Evolutionary conservation across 2,113 vertebrate genomes (phyloP), one percentile per base, ranked within the genome.

Genomic region (Amblyornis subalaris): DNA sequence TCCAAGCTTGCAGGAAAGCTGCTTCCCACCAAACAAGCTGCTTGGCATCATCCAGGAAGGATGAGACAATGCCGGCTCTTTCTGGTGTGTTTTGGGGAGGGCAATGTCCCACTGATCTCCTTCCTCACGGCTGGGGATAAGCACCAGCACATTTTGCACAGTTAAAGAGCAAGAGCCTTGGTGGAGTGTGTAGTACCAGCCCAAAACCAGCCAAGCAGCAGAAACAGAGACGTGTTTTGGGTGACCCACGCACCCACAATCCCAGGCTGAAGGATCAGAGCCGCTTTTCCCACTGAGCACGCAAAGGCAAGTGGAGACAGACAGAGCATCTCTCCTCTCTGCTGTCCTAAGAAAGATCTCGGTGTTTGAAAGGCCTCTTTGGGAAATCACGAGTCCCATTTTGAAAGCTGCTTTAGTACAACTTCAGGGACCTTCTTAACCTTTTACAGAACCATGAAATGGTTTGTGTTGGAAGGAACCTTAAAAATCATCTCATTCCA

Each of bases 161-260:
- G 20, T 36, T 50, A 25, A n/a, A 81, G 19, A 53, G 21, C 0
- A 0, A 69, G 16, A 40, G 10, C n/a, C 45, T 40, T 33, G 15
- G 33, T 12, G 18, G 29, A 12, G 8, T 9, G 18, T 17, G 18
- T 1, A 17, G 42, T 31, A 4, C 17, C 77, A 70, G 76, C 31
- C 48, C 70, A 2, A 58, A 77, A 57, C 7, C 33, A 67, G 58
- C 44, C 38, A 44, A 33, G 26, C 18, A 76, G 38, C 20, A 29
- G 50, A 17, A 67, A 44, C 5, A 6, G 29, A 3, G 2, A 55
- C 0, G 1, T 20, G 25, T 17, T 66, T 38, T 47, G 45, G 58
- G 47, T n/a, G 53, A 90, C 29, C 25, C 17, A 23, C 0, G 0
- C 16, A 4, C 16, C 8, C 8, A 0, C n/a, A 38, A 15, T 23